These are phyloP conservation scores for Ariopsis seemanni DNA, from an alignment of 2,113 vertebrate species.

Conservation along the genomic window DNA sequence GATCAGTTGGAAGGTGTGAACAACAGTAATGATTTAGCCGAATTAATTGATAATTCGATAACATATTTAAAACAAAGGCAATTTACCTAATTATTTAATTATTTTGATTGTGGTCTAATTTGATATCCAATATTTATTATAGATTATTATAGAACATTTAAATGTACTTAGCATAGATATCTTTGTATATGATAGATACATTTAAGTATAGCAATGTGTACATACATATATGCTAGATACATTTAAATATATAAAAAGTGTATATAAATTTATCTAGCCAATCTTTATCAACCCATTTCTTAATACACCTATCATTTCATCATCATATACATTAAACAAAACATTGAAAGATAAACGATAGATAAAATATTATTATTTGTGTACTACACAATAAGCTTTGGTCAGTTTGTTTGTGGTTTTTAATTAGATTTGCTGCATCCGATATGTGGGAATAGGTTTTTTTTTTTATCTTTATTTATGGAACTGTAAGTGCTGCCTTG, in stretches of 20 bases:
- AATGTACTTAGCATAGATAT: background rate
- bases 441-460: background rate
- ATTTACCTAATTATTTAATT: background rate
- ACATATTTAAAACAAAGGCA: conserved; percentile 22
- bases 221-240: too few relatives aligned
- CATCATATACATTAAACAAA: background rate
- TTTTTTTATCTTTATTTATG: background rate
- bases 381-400: background rate
- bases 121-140: background rate
- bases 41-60: background rate
- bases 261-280: background rate
- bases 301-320: background rate
- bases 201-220: too few relatives aligned
- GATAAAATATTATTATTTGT: too few relatives aligned
- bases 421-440: background rate
- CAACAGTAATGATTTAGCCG: background rate
- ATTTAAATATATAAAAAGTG: too few relatives aligned
- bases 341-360: background rate
- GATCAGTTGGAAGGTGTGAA: conserved; percentile 64
- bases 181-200: too few relatives aligned
- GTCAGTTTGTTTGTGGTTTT: background rate
- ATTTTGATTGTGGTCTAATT: background rate
- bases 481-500: background rate
- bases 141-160: background rate
- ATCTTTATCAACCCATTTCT: background rate